Evolutionary conservation across 2,888 invertebrate species (phyloP).

Genomic region (Coleophora flavipennella): DNA sequence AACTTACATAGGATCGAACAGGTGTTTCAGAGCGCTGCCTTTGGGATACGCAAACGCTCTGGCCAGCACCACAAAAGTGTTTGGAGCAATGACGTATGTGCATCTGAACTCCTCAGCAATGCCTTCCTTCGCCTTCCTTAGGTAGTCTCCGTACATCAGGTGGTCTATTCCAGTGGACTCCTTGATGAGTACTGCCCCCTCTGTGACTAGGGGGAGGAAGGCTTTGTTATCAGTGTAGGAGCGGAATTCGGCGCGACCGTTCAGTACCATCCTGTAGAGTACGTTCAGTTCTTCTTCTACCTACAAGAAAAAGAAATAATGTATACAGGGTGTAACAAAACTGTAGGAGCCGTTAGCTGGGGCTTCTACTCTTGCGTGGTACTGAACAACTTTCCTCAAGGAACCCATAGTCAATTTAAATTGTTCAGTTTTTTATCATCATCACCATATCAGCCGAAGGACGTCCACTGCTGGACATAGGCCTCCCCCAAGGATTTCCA

Average conservation of each 20-base stretch:
- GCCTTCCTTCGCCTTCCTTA: constrained; percentile 69
- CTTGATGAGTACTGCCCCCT: constrained; percentile 68
- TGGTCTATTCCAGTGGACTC: constrained; percentile 79
- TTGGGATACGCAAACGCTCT: constrained; percentile 82
- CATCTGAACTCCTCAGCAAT: constrained; percentile 77
- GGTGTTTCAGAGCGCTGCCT: constrained; percentile 69
- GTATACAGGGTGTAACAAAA: too few relatives aligned
- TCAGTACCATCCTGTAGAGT: constrained; percentile 51
- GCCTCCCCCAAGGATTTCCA: too few relatives aligned
- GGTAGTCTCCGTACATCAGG: constrained; percentile 80
- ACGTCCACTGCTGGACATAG: too few relatives aligned
- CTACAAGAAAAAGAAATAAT: constrained; percentile 23
- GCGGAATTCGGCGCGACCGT: constrained; percentile 49
- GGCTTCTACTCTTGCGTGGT: too few relatives aligned
- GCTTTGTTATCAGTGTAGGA: constrained; percentile 30
- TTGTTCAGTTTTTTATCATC: too few relatives aligned
- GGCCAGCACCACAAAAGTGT: constrained; percentile 75
- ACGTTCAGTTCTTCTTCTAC: constrained; percentile 50
- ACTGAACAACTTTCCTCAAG: too few relatives aligned
- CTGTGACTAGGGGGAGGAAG: constrained; percentile 39
- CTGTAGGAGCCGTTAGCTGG: too few relatives aligned
- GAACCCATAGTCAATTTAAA: too few relatives aligned
- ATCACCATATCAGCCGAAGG: too few relatives aligned
- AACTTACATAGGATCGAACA: constrained; percentile 81
- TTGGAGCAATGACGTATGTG: constrained; percentile 82